Base-by-base conservation (phyloP, 1,140 invertebrate genomes). In the Cydia strobilella region DNA sequence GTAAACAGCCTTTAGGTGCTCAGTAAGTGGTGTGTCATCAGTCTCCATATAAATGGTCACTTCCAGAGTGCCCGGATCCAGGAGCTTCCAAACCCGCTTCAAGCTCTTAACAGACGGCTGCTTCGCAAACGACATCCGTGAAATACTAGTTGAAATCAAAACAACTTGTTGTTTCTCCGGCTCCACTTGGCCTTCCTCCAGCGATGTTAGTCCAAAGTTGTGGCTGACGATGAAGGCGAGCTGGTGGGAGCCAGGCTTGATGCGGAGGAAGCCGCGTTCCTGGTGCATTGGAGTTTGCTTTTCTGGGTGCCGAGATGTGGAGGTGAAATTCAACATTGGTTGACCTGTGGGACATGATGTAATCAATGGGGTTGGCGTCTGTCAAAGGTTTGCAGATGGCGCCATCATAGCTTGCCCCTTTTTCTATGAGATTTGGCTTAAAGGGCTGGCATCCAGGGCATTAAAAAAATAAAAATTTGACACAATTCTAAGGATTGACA, bases 251-350 rank as follows among this genome's bases (percentile, higher is more conserved):
- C 91, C 93, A 0, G 95, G 94, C 71, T 94, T 93, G 9, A 95
- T 94, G 54, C 94, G 91, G 2, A 96, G 82, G 85, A 95, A 96
- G 0, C 96, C 96, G 72, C 93, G 84, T 86, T 96, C 95, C 75
- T 94, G 88, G 82, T 96, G 95, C 94, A 96, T 94, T 0, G 94
- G 95, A 25, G 86, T 93, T 13, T 93, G 92, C 31, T 88, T 94
- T 45, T 94, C 92, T 0, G 94, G 86, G 80, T 95, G 86, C 87
- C 90, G 94, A 1, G 95, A 94, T 80, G 87, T 90, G 1, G 94
- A 94, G 15, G 86, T 86, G 79, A 94, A 96, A 80, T 93, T 94
- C 13, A 95, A 90, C 90, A 95, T 94, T n/a, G 95, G 95, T 77
- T 95, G 95, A 25, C 95, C 95, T 83, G 84, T 31, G 84, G 18